Base-by-base conservation (phyloP, 1,140 invertebrate genomes). In the Neotoxoptera formosana region DNA sequence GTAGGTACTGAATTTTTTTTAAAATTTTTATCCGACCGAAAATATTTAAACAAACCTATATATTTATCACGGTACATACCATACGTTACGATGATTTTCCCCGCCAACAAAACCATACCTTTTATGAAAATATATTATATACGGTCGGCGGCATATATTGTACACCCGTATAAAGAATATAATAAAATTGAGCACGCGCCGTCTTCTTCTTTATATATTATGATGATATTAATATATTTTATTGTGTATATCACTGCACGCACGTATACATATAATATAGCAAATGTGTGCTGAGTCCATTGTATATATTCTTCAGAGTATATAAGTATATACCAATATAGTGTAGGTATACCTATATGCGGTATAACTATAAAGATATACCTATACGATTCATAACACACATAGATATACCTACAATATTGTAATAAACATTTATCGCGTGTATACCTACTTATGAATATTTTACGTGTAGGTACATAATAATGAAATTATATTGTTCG, bases 401-500 rank as follows among this genome's bases (percentile, higher is more conserved):
- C 1, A 41, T 41, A 41, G 41, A 4, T 41, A 41, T 51, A 83
- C 81, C 14, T 83, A 81, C 14, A 34, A 36, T 30, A 83, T 84
- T 45, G 25, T 84, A 30, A 25, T 45, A 84, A n/a, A 81, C 20
- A 45, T 84, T 83, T 23, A 36, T 83, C 34, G 2, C 34, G 21
- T 36, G 17, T 36, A 41, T 1, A n/a, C n/a, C 0, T 83, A 83
- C 34, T 83, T 83, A 9, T 36, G 30, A 34, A n/a, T 76, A 30
- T 67, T 14, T 76, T n/a, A 6, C 76, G n/a, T n/a, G n/a, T n/a
- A 14, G 30, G 23, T 84, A 14, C 17, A 84, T 41, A 48, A 34
- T 34, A 88, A 88, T 51, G n/a, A 88, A n/a, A 88, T 88, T 88
- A 86, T 86, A 86, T 86, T 47, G 86, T 88, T 48, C 47, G 47